Conservation (phyloP, 2,888 invertebrate genomes). For the Drosophila gaucha region DNA sequence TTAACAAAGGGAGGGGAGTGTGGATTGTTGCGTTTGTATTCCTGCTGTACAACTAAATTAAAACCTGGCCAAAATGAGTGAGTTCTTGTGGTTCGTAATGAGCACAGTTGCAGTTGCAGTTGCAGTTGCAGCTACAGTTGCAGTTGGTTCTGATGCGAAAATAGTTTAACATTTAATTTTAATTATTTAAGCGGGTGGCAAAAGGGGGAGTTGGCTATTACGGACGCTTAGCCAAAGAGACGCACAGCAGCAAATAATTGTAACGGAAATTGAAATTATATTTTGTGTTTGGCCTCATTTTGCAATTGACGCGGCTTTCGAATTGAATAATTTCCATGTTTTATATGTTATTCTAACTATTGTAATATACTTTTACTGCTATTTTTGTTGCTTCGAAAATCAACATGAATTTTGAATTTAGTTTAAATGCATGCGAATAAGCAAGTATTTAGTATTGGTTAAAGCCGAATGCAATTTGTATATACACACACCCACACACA, state of each 20-base stretch:
- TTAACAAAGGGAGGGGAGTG: background rate
- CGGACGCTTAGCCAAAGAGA: slow-evolving; percentile 2
- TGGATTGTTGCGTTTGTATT: background rate
- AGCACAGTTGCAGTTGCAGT: slow-evolving; percentile 5
- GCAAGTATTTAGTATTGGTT: slow-evolving; percentile 21
- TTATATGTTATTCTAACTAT: background rate
- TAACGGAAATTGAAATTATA: slow-evolving; percentile 77
- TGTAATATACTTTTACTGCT: background rate
- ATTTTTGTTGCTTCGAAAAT: background rate
- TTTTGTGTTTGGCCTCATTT: slow-evolving; percentile 55
- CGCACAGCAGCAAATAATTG: slow-evolving; percentile 46
- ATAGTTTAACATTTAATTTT: slow-evolving; percentile 49
- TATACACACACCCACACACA: background rate
- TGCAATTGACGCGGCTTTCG: slow-evolving; percentile 24
- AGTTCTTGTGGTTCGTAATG: slow-evolving; percentile 26
- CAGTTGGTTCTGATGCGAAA: slow-evolving; percentile 2
- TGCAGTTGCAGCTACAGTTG: background rate
- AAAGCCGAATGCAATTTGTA: slow-evolving; percentile 23
- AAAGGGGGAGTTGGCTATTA: background rate
- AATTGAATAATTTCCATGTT: slow-evolving; percentile 37
- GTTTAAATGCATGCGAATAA: slow-evolving; percentile 35
- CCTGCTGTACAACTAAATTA: slow-evolving; percentile 42
- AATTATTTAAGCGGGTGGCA: slow-evolving; percentile 59
- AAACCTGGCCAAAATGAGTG: slow-evolving; percentile 35
- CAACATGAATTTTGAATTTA: slow-evolving; percentile 22